Conservation (phyloP, 23 tunicate species). For the Ciona savignyi region DNA sequence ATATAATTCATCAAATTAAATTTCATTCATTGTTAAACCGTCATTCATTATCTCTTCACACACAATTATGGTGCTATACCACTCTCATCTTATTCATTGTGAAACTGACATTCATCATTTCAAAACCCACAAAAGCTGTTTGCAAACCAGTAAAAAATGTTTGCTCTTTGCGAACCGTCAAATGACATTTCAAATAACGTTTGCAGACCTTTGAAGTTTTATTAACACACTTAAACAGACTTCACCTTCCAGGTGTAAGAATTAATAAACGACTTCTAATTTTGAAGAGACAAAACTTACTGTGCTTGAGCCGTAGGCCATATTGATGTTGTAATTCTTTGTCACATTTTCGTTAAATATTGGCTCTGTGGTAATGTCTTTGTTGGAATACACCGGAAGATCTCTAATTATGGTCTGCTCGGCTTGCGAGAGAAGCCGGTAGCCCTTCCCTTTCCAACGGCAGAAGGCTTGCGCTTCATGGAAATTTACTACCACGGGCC, state of each 20-base stretch:
- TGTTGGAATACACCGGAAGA: constrained; percentile 14
- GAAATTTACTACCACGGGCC: constrained; percentile 85
- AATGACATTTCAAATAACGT: too few relatives aligned
- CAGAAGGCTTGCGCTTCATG: constrained; percentile 89
- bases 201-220: too few relatives aligned
- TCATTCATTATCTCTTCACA: too few relatives aligned
- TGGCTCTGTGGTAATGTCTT: constrained; percentile 32
- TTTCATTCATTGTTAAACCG: too few relatives aligned
- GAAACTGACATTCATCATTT: too few relatives aligned
- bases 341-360: constrained; percentile 6
- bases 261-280: background rate
- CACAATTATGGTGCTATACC: too few relatives aligned
- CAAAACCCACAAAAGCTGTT: background rate
- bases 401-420: constrained; percentile 72
- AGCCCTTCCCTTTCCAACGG: constrained; percentile 61
- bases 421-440: constrained; percentile 73
- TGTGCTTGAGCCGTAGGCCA: constrained; percentile 76
- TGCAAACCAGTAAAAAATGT: background rate
- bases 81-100: too few relatives aligned
- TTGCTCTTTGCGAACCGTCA: background rate
- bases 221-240: too few relatives aligned
- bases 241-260: background rate
- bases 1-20: too few relatives aligned
- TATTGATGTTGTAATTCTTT: constrained; percentile 27
- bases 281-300: constrained; percentile 34